Conservation (phyloP, 2,113 vertebrate species). For the Aythya baeri region DNA sequence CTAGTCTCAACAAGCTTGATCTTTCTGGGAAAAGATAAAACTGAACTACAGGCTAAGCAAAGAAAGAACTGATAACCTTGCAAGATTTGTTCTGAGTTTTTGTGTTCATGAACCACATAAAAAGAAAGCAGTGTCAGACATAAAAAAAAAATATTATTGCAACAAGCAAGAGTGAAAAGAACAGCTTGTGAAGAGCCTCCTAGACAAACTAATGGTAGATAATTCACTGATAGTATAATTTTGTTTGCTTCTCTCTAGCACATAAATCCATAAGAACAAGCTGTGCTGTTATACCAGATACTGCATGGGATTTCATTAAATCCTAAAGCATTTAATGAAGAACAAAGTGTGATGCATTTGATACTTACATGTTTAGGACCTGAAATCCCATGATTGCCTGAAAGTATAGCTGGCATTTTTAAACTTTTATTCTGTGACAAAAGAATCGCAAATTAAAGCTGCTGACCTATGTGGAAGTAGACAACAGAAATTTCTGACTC, state of each 20-base stretch:
- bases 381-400: background rate
- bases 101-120: constrained; percentile 61
- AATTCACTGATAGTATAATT: constrained; percentile 57
- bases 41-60: constrained; percentile 69
- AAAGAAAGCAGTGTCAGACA: constrained; percentile 60
- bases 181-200: constrained; percentile 64
- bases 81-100: constrained; percentile 54
- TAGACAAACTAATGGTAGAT: constrained; percentile 66
- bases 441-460: background rate
- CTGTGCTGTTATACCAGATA: constrained; percentile 44
- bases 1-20: constrained; percentile 75
- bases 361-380: background rate
- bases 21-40: constrained; percentile 73
- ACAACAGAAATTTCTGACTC: background rate
- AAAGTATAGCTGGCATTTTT: background rate
- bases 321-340: constrained; percentile 8
- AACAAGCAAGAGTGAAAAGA: constrained; percentile 62
- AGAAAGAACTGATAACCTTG: constrained; percentile 71
- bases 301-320: constrained; percentile 4
- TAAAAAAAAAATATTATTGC: constrained; percentile 29
- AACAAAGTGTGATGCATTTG: background rate
- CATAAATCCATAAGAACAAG: constrained; percentile 56
- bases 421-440: background rate
- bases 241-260: constrained; percentile 48
- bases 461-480: background rate